Conservation (phyloP, 2,113 vertebrate species). For the Apus apus region DNA sequence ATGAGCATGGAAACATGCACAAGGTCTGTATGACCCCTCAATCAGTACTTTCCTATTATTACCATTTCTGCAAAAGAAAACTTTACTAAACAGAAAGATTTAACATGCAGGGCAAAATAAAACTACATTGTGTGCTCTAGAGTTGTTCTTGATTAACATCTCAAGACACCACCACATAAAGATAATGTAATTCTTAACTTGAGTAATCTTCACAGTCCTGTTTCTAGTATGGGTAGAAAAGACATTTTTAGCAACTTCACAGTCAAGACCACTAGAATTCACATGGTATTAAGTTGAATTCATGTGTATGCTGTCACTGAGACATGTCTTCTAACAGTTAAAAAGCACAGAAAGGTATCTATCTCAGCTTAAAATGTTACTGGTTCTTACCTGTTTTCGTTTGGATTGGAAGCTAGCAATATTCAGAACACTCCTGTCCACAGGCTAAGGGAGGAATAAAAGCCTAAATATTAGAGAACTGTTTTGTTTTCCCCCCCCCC, state of each 20-base stretch:
- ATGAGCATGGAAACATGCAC: not conserved
- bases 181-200: not conserved
- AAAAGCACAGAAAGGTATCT: not conserved
- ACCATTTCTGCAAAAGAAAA: not conserved
- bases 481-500: not conserved
- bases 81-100: not conserved
- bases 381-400: slow-evolving; percentile 84
- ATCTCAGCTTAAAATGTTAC: not conserved
- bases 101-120: not conserved
- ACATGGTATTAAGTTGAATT: not conserved
- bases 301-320: accelerated
- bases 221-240: not conserved
- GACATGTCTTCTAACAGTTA: not conserved
- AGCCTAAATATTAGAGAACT: not conserved
- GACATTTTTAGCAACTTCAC: not conserved
- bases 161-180: not conserved
- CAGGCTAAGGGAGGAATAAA: slow-evolving; percentile 72
- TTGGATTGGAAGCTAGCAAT: slow-evolving; percentile 76
- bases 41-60: not conserved
- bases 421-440: slow-evolving; percentile 80
- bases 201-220: not conserved
- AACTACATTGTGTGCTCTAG: not conserved
- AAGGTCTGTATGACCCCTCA: not conserved
- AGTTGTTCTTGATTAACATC: not conserved
- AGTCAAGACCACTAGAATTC: not conserved